Conservation (phyloP, 2,797 vertebrate genomes). For the Anisognathus igniventris region DNA sequence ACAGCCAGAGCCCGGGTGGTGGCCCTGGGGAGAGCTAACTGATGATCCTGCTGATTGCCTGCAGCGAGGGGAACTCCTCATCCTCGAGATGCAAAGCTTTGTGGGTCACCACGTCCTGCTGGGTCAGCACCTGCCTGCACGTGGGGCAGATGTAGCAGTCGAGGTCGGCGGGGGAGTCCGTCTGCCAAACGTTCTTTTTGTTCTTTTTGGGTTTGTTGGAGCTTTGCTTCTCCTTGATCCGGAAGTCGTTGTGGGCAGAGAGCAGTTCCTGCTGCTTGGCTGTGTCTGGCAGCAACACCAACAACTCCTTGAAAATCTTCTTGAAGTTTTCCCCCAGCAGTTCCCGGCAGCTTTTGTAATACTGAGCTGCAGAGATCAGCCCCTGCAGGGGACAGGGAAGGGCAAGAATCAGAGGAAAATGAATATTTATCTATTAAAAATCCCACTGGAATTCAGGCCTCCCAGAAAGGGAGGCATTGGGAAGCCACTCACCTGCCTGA, state of each 20-base stretch:
- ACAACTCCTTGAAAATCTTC: conserved; percentile 90
- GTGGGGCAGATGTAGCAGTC: conserved; percentile 91
- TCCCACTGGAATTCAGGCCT: not conserved
- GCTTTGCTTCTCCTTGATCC: conserved; percentile 77
- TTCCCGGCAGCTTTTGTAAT: conserved; percentile 90
- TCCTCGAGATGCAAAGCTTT: conserved; percentile 88
- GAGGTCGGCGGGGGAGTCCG: conserved; percentile 72
- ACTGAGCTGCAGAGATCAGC: conserved; percentile 87
- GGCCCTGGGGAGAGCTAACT: conserved; percentile 77
- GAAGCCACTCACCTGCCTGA: conserved; percentile 87
- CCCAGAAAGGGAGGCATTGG: not conserved
- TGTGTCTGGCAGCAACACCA: conserved; percentile 93
- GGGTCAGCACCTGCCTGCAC: conserved; percentile 92
- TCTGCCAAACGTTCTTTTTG: conserved; percentile 88
- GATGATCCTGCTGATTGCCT: conserved; percentile 93
- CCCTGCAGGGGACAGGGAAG: conserved; percentile 71
- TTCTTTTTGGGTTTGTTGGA: conserved; percentile 83
- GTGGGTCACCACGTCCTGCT: conserved; percentile 86
- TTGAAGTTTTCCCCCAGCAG: conserved; percentile 90
- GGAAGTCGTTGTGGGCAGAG: conserved; percentile 84
- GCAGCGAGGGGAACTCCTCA: conserved; percentile 94
- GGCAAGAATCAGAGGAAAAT: not conserved
- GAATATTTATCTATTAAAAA: not conserved
- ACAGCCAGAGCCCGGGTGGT: not conserved
- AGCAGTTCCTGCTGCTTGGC: conserved; percentile 95